These are phyloP conservation scores for Callinectes sapidus DNA, from an alignment of 2,888 invertebrate species.

Conservation along the genomic window DNA sequence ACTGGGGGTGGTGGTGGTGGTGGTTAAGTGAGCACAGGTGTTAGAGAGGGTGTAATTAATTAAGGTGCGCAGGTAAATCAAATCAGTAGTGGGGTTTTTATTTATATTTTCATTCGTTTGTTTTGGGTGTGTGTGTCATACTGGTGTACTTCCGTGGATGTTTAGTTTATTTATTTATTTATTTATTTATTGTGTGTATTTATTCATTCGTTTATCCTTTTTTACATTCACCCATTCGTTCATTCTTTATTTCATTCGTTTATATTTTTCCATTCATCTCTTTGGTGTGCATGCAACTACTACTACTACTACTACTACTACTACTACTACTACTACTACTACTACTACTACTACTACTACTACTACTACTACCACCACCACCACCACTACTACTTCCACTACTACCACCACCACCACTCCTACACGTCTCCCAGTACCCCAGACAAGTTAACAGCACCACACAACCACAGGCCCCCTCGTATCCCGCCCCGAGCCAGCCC, in stretches of 20 bases:
- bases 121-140: background rate
- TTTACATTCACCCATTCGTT: too few species aligned
- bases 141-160: background rate
- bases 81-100: background rate
- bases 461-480: background rate
- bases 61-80: background rate
- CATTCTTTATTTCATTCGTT: too few species aligned
- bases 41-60: background rate
- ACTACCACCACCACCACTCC: background rate
- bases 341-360: too few species aligned
- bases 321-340: too few species aligned
- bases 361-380: background rate
- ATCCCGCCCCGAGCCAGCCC: background rate
- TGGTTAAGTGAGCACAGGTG: constrained; percentile 14
- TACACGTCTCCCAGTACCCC: background rate
- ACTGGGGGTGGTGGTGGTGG: background rate
- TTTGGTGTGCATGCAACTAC: too few species aligned
- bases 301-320: too few species aligned
- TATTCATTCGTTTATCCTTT: too few species aligned
- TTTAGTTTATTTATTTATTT: background rate
- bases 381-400: background rate
- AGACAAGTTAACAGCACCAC: too few species aligned
- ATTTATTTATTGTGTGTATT: background rate
- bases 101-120: background rate
- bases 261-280: too few species aligned